Conservation (phyloP, 2,888 invertebrate species). For the Trichopria drosophilae region DNA sequence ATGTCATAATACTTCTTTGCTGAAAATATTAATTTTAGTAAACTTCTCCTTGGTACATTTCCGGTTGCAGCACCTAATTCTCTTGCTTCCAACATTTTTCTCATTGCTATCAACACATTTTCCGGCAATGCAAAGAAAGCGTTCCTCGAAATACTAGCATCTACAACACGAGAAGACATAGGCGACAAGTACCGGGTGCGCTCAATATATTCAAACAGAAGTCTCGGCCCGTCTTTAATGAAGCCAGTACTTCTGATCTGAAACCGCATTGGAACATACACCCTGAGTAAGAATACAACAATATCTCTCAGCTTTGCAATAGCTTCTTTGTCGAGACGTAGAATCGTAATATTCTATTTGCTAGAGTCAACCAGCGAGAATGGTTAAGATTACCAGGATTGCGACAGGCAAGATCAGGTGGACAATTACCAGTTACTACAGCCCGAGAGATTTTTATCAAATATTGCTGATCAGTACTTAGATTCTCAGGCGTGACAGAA, state of each 20-base stretch:
- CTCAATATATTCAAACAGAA: conserved; percentile 1
- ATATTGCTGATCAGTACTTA: conserved; percentile 7
- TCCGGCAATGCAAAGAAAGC: conserved; percentile 5
- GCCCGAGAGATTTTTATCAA: conserved; percentile 5
- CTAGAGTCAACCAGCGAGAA: conserved; percentile 13
- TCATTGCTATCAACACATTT: conserved; percentile 4
- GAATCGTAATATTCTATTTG: conserved; percentile 13
- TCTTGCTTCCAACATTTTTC: background rate
- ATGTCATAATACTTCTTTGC: background rate
- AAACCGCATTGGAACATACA: conserved; percentile 15
- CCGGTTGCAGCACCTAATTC: background rate
- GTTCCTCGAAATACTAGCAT: conserved; percentile 5
- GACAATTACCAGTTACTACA: conserved; percentile 2
- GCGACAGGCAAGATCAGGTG: conserved; percentile 5
- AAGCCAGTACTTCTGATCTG: conserved; percentile 8
- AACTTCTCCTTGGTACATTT: background rate
- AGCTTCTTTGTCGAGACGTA: conserved; percentile 8
- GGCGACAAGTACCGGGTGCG: conserved; percentile 2
- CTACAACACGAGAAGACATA: conserved; percentile 2
- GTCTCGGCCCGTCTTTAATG: conserved; percentile 10
- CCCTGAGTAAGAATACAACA: conserved; percentile 7
- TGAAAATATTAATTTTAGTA: background rate
- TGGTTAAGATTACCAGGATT: conserved; percentile 15
- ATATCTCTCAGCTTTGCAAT: background rate
- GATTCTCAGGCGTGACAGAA: background rate